A percentile compares a stretch with the other conserved stretches of the same genome.
Evolutionary conservation across 2,113 vertebrate genomes (phyloP).

Genomic region (Peucedramus taeniatus): DNA sequence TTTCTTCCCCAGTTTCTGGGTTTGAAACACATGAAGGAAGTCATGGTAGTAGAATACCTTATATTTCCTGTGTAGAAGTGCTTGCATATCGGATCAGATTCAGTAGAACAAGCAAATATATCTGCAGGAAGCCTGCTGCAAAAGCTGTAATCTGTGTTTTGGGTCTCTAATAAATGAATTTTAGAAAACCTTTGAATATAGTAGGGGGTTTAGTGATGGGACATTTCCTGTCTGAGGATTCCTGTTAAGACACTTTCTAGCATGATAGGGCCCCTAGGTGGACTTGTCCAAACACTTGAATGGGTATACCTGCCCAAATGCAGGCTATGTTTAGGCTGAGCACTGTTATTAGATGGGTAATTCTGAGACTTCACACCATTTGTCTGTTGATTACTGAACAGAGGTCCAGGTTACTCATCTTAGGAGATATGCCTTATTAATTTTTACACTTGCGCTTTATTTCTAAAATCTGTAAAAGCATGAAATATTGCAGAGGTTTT

Average conservation of each 20-base stretch:
- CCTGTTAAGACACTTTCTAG: neutral
- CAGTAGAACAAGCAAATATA: neutral
- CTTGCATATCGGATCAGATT: neutral
- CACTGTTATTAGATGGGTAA: neutral
- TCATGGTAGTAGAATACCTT: neutral
- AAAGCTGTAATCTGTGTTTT: neutral
- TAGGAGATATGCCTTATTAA: neutral
- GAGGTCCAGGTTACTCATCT: neutral
- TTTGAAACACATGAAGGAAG: neutral
- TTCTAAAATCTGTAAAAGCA: neutral
- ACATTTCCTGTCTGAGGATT: neutral
- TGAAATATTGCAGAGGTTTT: neutral
- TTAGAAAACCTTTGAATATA: neutral
- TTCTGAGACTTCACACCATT: neutral
- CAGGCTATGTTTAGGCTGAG: neutral
- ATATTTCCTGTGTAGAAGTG: neutral
- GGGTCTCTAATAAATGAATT: neutral
- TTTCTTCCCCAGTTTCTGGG: neutral
- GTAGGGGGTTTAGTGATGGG: neutral
- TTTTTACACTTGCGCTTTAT: neutral
- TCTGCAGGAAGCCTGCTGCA: neutral
- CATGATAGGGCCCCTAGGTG: neutral
- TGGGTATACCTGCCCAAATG: fast-evolving
- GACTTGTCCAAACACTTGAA: neutral
- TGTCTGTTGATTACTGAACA: neutral